These are phyloP conservation scores for Halisarca cf. caerulea DNA, from an alignment of 37 sponge, comb jelly and placozoan species.

Conservation along the genomic window DNA sequence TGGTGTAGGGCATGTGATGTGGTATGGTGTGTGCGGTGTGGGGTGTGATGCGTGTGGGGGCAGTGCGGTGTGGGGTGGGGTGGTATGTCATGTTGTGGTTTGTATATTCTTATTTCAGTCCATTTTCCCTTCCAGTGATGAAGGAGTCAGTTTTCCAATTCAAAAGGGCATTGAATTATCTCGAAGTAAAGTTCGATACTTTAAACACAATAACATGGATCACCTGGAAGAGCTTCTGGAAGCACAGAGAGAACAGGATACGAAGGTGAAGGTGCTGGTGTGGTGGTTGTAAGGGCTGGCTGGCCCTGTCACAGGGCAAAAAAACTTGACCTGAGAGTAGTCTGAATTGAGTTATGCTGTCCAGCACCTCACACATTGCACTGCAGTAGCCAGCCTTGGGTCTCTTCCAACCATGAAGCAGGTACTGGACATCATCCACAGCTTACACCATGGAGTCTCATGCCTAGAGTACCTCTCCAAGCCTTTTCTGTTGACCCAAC, in stretches of 20 bases:
- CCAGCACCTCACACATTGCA: constrained; percentile 37
- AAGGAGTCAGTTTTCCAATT: constrained; percentile 82
- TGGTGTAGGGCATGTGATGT: too few species aligned
- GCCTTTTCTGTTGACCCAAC: constrained; percentile 21
- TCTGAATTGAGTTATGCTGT: constrained; percentile 45
- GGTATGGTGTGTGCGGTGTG: too few species aligned
- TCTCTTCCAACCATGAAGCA: constrained; percentile 28
- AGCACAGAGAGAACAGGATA: constrained; percentile 76
- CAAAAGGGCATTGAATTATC: constrained; percentile 95
- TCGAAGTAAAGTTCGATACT: constrained; percentile 87
- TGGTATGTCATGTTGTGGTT: not conserved
- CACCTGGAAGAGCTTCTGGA: constrained; percentile 80
- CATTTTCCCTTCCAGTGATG: constrained; percentile 74
- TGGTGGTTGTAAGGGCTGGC: not conserved
- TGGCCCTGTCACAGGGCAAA: not conserved
- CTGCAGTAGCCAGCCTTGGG: constrained; percentile 19
- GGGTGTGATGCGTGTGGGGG: too few species aligned
- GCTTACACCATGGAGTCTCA: not conserved
- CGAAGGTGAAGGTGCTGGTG: constrained; percentile 67
- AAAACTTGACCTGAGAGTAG: constrained; percentile 37
- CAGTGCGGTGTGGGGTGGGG: too few species aligned
- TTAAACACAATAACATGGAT: constrained; percentile 94
- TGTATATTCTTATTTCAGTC: not conserved
- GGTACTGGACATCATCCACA: constrained; percentile 14
- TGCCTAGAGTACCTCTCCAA: not conserved